Percentiles rank a stretch among this genome's conserved stretches.
phyloP scores from a whole-genome alignment of 2,797 vertebrate genomes.

The Passerculus sandwichensis region DNA sequence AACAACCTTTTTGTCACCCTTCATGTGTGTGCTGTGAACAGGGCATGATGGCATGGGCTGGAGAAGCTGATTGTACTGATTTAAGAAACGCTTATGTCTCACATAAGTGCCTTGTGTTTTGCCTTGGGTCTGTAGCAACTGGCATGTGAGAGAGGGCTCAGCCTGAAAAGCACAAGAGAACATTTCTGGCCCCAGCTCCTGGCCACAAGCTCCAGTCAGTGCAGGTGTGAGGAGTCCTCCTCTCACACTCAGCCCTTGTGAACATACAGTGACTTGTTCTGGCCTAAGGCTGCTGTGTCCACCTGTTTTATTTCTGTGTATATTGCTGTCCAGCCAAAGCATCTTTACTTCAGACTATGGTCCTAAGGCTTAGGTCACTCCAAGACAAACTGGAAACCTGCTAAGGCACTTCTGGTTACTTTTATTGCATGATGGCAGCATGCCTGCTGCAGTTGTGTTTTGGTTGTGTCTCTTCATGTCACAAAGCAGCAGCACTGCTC shows the following conservation, averaged over 20 bases:
- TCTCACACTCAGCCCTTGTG: not conserved
- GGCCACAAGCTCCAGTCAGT: not conserved
- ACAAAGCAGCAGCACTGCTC: not conserved
- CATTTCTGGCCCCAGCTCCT: not conserved
- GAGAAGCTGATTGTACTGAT: not conserved
- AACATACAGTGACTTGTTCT: not conserved
- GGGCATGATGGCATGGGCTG: not conserved
- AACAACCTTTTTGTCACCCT: not conserved
- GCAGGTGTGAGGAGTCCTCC: not conserved
- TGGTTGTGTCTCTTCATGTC: not conserved
- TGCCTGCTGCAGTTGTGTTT: not conserved
- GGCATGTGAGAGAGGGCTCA: not conserved
- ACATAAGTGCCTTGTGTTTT: not conserved
- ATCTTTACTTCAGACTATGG: not conserved
- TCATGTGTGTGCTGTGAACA: not conserved
- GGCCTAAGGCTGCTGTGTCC: not conserved
- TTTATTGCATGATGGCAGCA: fast-evolving
- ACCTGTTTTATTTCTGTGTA: not conserved
- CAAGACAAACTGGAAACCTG: not conserved
- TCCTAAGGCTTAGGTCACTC: not conserved
- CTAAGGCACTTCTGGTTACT: not conserved
- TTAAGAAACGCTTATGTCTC: not conserved
- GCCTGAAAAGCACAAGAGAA: not conserved
- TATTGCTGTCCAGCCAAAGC: not conserved
- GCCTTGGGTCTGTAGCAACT: not conserved